Evolutionary conservation across 2,113 vertebrate genomes (phyloP), one percentile per base, ranked within the genome.

Genomic region (Neogale vison): DNA sequence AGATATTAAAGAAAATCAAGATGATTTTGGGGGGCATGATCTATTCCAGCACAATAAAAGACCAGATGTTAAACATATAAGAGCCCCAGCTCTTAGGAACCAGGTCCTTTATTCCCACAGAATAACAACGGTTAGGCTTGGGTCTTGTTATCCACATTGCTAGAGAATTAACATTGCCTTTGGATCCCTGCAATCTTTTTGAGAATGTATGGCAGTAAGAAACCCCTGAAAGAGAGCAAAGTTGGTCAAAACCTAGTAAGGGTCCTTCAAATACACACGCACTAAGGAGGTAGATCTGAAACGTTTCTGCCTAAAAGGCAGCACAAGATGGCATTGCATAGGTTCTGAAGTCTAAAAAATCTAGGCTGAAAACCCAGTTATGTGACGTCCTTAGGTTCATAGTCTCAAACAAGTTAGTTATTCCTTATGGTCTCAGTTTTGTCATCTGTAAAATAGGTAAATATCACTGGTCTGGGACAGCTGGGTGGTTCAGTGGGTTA

Each of bases 361-460:
- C 74, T n/a, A 87, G n/a, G 26, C 5, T 94, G 17, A 96, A 86
- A 88, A 61, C 39, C 3, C n/a, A 96, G 21, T 67, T 95, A 87
- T 61, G 14, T 8, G 93, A 45, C 13, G 86, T 86, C 81, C 24
- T 71, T 71, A 79, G 71, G 24, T 93, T 12, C 36, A 26, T 76
- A 74, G 52, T 65, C 31, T 74, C 52, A 23, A 2, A 59, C 15
- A 81, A 96, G 26, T 65, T 72, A 47, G 6, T 94, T 85, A 39
- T 74, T 92, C 52, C 20, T 65, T 82, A 63, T 36, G 42, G 9
- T 4, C 39, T 88, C 61, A 47, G 39, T 91, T 79, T 83, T 79
- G 20, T 42, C 39, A 79, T 63, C 24, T 76, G 12, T 90, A 67
- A 89, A 90, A 87, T 31, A 93, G 52, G 9, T 79, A 84, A 69